phyloP scores from a whole-genome alignment of 2,888 invertebrate genomes.

The Altica lythri region DNA sequence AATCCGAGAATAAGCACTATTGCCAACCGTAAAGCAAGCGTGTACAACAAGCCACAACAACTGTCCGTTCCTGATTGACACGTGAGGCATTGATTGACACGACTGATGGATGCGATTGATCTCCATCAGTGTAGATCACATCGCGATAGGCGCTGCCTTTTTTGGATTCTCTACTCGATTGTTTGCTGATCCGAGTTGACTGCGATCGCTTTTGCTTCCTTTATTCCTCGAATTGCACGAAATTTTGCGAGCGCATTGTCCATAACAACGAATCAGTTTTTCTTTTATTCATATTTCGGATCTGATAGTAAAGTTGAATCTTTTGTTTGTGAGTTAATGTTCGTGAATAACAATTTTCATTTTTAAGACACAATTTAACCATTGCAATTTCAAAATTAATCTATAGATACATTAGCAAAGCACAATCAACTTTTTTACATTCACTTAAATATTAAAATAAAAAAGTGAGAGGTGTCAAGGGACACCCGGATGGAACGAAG shows the following conservation, averaged over 20 bases:
- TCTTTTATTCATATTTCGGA: slow-evolving; percentile 23
- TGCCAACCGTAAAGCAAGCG: slow-evolving; percentile 52
- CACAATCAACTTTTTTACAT: no score
- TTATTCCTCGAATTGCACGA: slow-evolving; percentile 21
- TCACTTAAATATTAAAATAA: no score
- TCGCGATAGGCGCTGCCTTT: slow-evolving; percentile 49
- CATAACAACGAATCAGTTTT: slow-evolving; percentile 2
- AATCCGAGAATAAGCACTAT: slow-evolving; percentile 22
- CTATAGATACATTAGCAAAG: no score
- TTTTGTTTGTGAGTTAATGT: no score
- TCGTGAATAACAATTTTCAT: no score
- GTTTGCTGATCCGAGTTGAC: slow-evolving; percentile 37
- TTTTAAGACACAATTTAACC: no score
- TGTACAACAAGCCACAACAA: slow-evolving; percentile 50
- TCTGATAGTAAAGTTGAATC: no score
- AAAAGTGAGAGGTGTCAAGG: no score
- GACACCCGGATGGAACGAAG: no score
- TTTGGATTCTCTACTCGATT: slow-evolving; percentile 46
- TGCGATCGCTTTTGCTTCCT: slow-evolving; percentile 26
- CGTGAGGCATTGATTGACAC: slow-evolving; percentile 58
- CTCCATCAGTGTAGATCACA: slow-evolving; percentile 59
- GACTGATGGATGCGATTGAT: slow-evolving; percentile 58
- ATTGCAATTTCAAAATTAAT: no score
- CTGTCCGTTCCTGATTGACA: slow-evolving; percentile 55
- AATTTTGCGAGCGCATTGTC: slow-evolving; percentile 11